Evolutionary conservation across 2,888 invertebrate species (phyloP).

Genomic region (Anticlea derivata): DNA sequence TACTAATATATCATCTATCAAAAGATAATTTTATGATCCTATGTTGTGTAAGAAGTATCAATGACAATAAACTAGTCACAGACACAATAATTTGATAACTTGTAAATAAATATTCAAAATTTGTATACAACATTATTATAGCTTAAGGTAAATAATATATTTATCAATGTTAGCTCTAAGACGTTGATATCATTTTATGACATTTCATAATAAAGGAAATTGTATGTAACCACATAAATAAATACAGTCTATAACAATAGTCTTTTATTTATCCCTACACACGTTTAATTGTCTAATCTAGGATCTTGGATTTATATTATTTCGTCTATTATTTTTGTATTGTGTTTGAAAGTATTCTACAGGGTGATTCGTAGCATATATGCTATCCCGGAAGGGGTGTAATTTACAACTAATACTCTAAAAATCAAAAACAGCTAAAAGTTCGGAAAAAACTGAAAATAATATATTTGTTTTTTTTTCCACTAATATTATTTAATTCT

Average conservation of each 20-base stretch:
- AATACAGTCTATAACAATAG: background rate
- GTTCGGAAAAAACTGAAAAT: too few species aligned
- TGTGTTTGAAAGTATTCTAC: too few species aligned
- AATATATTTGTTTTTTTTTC: too few species aligned
- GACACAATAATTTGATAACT: constrained; percentile 42
- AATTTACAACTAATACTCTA: too few species aligned
- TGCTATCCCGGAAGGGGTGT: too few species aligned
- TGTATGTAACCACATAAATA: constrained; percentile 65
- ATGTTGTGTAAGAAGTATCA: constrained; percentile 26
- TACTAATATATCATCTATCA: too few species aligned
- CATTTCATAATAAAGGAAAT: constrained; percentile 78
- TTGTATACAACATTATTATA: constrained; percentile 30
- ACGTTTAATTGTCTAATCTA: background rate
- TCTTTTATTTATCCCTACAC: constrained; percentile 12
- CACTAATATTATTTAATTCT: too few species aligned
- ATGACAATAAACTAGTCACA: constrained; percentile 66
- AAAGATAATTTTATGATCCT: too few species aligned
- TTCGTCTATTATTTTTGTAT: too few species aligned
- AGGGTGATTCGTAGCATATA: too few species aligned
- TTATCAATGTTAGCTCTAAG: constrained; percentile 81
- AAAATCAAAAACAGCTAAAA: too few species aligned
- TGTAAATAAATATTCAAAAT: constrained; percentile 33
- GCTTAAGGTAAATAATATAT: constrained; percentile 52
- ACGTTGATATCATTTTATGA: constrained; percentile 83
- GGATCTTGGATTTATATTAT: too few species aligned